Conservation (phyloP, 2,888 invertebrate genomes). For the Masnerella sp. region DNA sequence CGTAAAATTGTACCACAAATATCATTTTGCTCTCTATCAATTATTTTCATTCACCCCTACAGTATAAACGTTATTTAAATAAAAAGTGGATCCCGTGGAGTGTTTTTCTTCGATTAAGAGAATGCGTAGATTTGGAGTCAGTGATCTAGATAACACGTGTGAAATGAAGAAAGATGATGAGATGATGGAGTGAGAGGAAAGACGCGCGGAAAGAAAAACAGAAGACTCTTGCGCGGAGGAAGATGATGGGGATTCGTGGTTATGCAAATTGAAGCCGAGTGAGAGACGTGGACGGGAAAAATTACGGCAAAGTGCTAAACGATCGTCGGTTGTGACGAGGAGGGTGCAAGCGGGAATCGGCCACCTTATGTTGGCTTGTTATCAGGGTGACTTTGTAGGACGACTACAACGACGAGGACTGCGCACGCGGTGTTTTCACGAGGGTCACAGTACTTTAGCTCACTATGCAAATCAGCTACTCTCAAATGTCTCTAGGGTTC, state of each 20-base stretch:
- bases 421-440: conserved; percentile 72
- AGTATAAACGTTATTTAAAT: conserved; percentile 41
- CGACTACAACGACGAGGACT: conserved; percentile 61
- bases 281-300: conserved; percentile 70
- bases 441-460: conserved; percentile 62
- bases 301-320: conserved; percentile 78
- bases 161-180: conserved; percentile 54
- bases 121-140: conserved; percentile 69
- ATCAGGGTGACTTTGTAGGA: conserved; percentile 73
- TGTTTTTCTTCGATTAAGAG: conserved; percentile 74
- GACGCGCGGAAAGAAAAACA: conserved; percentile 41
- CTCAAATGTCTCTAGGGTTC: conserved; percentile 77
- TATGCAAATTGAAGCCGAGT: conserved; percentile 73
- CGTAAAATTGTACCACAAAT: too few relatives aligned
- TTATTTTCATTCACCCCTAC: conserved; percentile 15
- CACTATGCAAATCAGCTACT: conserved; percentile 64
- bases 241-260: conserved; percentile 66
- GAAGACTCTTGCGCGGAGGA: conserved; percentile 46
- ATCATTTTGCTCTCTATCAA: too few relatives aligned
- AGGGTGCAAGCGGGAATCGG: conserved; percentile 62
- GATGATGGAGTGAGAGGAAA: conserved; percentile 13
- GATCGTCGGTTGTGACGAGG: conserved; percentile 70
- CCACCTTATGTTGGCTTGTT: conserved; percentile 75
- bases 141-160: conserved; percentile 52
- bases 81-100: conserved; percentile 68